Base-by-base conservation (phyloP, 2,888 invertebrate genomes). In the Achlya flavicornis region DNA sequence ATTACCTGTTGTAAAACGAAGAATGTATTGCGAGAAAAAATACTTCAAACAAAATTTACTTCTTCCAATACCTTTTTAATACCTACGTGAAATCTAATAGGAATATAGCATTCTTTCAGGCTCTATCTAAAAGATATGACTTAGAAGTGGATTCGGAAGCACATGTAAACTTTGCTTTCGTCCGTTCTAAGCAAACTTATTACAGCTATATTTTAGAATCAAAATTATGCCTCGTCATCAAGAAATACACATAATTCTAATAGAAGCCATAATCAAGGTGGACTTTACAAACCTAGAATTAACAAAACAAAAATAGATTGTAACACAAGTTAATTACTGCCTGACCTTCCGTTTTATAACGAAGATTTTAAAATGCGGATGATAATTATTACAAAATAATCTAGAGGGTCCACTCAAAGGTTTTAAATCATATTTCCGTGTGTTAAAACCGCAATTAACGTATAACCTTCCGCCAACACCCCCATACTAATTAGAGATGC, bases 381-480 rank as follows among this genome's bases (percentile, higher is more conserved):
- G 79, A 82, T 85, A 83, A 85, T 84, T 86, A 85, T 83, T 84
- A 81, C 77, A 80, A 80, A 81, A 83, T 80, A 84, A 80, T 78
- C 80, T 80, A 74, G 77, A 77, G 79, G 83, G 83, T 78, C 72
- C 69, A 72, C 74, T 74, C 78, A 75, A 79, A 78, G 78, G 83
- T 79, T 83, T 75, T 79, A 79, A 82, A 80, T 81, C 83, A 80
- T 80, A 81, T 76, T 83, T 83, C 80, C 82, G 78, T 81, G 72
- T 73, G 84, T 80, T 76, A 73, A 78, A 80, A 79, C 85, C 83
- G 81, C 86, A 87, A 88, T 87, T 87, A 85, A 81, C 83, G 79
- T 78, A 80, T 80, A 79, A 78, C 80, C 81, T 84, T 81, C 79
- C 77, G 74, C 72, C 65, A 71, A 73, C 67, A 72, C 70, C 65